Conservation (phyloP, 1,140 invertebrate genomes). For the Branchinecta lynchi region DNA sequence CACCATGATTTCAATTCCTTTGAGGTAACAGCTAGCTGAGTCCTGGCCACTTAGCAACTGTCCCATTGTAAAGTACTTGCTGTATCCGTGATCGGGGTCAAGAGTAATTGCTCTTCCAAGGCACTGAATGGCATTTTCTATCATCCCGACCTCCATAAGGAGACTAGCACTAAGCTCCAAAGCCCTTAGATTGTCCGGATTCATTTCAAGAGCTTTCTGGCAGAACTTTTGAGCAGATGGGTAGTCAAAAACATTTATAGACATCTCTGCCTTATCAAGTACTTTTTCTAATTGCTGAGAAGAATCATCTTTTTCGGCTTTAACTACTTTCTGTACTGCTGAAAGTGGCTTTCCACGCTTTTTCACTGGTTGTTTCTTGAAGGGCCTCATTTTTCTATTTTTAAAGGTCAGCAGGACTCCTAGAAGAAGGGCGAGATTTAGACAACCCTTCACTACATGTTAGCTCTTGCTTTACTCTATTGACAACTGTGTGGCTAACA, state of each 20-base stretch:
- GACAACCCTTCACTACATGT: too few species aligned
- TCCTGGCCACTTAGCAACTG: neutral
- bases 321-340: neutral
- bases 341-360: neutral
- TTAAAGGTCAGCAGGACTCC: neutral
- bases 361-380: neutral
- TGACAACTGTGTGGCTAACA: too few species aligned
- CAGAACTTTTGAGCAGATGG: neutral
- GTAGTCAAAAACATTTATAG: slow-evolving; percentile 1
- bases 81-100: neutral
- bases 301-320: neutral
- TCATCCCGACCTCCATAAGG: neutral
- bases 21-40: neutral
- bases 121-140: neutral
- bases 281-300: neutral
- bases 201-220: neutral
- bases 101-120: neutral
- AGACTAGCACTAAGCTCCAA: neutral
- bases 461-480: too few species aligned
- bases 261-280: neutral
- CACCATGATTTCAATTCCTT: neutral
- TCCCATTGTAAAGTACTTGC: neutral
- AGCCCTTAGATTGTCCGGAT: neutral
- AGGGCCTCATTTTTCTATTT: neutral
- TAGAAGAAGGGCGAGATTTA: neutral